Conservation (phyloP, 92 coral and sea anemone species). For the Diadumene lineata region DNA sequence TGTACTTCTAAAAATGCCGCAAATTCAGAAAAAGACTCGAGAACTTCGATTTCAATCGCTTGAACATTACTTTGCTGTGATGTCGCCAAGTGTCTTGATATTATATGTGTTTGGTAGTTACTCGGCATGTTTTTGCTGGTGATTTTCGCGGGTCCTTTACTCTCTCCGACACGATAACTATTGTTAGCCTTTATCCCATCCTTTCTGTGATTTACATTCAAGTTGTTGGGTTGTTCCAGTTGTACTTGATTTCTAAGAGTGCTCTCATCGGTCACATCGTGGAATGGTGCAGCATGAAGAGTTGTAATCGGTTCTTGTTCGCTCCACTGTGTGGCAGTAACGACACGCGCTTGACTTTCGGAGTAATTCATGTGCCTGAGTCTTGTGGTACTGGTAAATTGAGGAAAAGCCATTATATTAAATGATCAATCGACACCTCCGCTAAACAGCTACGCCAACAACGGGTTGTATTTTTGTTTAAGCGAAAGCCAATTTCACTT, state of each 20-base stretch:
- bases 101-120: conserved; percentile 19
- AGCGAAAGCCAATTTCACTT: background rate
- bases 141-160: background rate
- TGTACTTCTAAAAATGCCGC: conserved; percentile 86
- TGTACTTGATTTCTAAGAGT: conserved; percentile 26
- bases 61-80: background rate
- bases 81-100: conserved; percentile 12
- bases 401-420: conserved; percentile 61
- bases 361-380: conserved; percentile 81
- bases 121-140: conserved; percentile 25
- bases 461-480: conserved; percentile 6
- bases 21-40: conserved; percentile 92
- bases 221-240: conserved; percentile 22
- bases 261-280: conserved; percentile 46
- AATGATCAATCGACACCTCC: conserved; percentile 8
- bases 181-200: conserved; percentile 8
- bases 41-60: conserved; percentile 85
- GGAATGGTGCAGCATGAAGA: conserved; percentile 45
- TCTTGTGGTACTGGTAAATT: conserved; percentile 72
- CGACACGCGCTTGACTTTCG: conserved; percentile 27
- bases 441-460: background rate
- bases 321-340: too few species aligned
- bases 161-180: conserved; percentile 19
- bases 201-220: conserved; percentile 18
- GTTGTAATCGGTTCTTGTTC: conserved; percentile 29